Base-by-base conservation (phyloP, 1,140 invertebrate species). In the Muscidifurax raptorellus region DNA sequence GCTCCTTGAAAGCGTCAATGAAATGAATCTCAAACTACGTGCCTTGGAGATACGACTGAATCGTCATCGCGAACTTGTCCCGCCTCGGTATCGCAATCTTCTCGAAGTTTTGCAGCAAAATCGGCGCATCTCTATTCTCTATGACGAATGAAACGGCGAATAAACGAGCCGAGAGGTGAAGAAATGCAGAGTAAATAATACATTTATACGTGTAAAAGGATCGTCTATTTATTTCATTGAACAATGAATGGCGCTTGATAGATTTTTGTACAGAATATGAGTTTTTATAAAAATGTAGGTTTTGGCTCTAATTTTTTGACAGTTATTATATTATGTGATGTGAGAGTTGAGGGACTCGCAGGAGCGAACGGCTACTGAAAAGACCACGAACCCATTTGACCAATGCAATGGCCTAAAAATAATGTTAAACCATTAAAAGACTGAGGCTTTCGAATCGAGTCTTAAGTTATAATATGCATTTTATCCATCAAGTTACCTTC, bases 311-410 rank as follows among this genome's bases (percentile, higher is more conserved):
- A 81, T 77, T 44, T 77, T 72, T 85, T 78, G 64, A 82, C 79
- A 81, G 18, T 85, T 80, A 80, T 64, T 44, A 27, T 47, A 59
- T 75, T 25, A 77, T 77, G 40, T 32, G 80, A 66, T 67, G 67
- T n/a, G 18, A 83, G 28, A 69, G 27, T 76, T 30, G 66, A 83
- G n/a, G 44, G 30, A 40, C n/a, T 76, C 44, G 77, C 59, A 69
- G 76, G 28, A 80, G 72, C 52, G 28, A 74, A 85, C 28, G 36
- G 76, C 81, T 89, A 93, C 86, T 92, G 92, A 92, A 96, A 95
- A 44, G 95, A 95, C 95, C 95, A 95, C 82, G 95, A 96, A 86
- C 95, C 95, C 95, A 95, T 96, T 93, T 96, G 95, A 85, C 95
- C 95, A 87, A 96, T 96, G 87, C 95, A 96, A 79, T 94, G 94